Conservation (phyloP, 2,113 vertebrate genomes). For the Clinocottus analis region DNA sequence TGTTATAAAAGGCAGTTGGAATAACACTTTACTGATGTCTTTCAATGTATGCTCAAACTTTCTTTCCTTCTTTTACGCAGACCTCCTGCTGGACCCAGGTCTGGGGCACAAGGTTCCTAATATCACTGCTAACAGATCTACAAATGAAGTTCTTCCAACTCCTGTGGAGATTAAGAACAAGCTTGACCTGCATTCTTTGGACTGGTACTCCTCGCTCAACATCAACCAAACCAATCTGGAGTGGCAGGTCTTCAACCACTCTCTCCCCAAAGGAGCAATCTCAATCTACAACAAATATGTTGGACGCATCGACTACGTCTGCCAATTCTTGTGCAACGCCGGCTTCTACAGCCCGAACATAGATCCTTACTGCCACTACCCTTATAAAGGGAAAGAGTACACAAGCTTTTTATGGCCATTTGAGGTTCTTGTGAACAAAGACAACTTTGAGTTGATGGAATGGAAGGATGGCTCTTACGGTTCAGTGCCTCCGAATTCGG, state of each 20-base stretch:
- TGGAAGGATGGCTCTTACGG: not conserved
- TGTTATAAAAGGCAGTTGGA: too few relatives aligned
- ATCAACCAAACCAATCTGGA: not conserved
- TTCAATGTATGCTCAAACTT: too few relatives aligned
- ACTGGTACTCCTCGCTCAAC: not conserved
- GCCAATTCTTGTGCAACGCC: fast-evolving
- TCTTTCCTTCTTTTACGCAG: not conserved
- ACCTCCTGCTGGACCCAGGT: not conserved
- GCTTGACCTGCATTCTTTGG: not conserved
- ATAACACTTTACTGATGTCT: too few relatives aligned
- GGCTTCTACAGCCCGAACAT: not conserved
- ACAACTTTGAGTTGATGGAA: not conserved
- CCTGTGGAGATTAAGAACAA: not conserved
- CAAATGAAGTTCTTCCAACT: not conserved
- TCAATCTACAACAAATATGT: not conserved
- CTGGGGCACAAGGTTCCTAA: not conserved
- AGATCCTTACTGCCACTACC: constrained; percentile 51
- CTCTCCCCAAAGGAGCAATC: too few relatives aligned
- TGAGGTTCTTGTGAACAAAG: constrained; percentile 8
- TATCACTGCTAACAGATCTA: not conserved
- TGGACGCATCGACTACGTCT: too few relatives aligned
- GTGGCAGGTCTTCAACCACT: too few relatives aligned
- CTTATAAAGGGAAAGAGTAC: not conserved
- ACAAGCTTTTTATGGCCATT: not conserved
- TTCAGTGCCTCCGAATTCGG: not conserved